A percentile compares a stretch with the other conserved stretches of the same genome.
phyloP scores from a whole-genome alignment of 2,113 vertebrate genomes.

The Sporophila hypoxantha region DNA sequence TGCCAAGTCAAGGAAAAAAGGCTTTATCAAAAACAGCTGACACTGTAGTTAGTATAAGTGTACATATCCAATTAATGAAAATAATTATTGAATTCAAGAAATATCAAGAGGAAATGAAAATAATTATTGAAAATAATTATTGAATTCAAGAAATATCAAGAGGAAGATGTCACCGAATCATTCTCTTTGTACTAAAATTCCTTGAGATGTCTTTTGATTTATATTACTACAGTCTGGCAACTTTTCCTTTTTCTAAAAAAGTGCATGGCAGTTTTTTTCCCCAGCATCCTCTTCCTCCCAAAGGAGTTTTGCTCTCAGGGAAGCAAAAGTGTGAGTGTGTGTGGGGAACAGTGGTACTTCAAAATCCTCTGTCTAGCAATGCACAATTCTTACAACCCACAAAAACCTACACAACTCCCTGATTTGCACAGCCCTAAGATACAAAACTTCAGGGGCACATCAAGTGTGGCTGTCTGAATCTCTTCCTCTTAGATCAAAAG shows the following conservation, averaged over 20 bases:
- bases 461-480: neutral
- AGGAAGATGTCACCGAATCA: neutral
- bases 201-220: neutral
- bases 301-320: neutral
- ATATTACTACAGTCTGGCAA: neutral
- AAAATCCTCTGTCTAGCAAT: neutral
- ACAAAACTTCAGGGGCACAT: neutral
- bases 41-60: neutral
- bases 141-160: neutral
- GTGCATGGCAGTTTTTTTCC: neutral
- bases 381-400: neutral
- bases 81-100: neutral
- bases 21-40: neutral
- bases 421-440: neutral
- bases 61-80: neutral
- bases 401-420: too few relatives aligned
- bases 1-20: neutral
- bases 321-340: neutral
- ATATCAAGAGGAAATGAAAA: neutral
- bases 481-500: neutral
- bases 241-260: neutral
- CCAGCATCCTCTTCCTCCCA: neutral
- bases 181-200: neutral
- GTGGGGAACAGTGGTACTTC: neutral
- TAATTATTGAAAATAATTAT: neutral